Evolutionary conservation across 2,797 vertebrate species (phyloP), one percentile per base, ranked within the genome.

Genomic region (Odontamblyopus rebecca): DNA sequence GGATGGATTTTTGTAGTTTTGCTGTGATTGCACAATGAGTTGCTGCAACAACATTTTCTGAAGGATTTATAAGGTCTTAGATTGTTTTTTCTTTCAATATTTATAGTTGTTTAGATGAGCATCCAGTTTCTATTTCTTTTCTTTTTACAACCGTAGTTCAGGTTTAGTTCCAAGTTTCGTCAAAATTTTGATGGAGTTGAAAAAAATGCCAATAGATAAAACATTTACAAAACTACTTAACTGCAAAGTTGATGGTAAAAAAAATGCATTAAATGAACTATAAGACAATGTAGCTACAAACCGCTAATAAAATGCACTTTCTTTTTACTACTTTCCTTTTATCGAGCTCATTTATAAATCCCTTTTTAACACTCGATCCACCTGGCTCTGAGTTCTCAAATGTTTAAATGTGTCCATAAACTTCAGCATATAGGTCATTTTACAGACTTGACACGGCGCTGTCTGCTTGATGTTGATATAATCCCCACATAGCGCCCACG

Each of bases 401-500:
- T 67, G n/a, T 66, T 35, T 64, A 64, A 29, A 54, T 38, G 48
- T 29, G 35, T 70, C 78, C 16, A 66, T 71, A 59, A 70, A 67
- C 19, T 19, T 29, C 13, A 15, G 0, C 3, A 18, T 41, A 16
- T 8, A 38, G 23, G 12, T 61, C 16, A 51, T 61, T 81, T 66
- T 66, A 8, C 15, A 75, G 32, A 32, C 71, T 80, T 71, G 61
- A 74, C 19, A 67, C 32, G 23, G 56, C 69, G 62, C 38, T 79
- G 74, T 76, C 64, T 75, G 53, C 35, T 68, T 72, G 65, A 76
- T 73, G 68, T 63, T 78, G 69, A 70, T 80, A 35, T 66, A 64
- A 83, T 69, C 56, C 35, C 53, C 51, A 11, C 23, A 19, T 69
- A 16, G 50, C 65, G 41, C 73, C 69, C 64, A 73, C 15, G 13